A percentile compares a stretch with the other conserved stretches of the same genome.
Evolutionary conservation across 2,113 vertebrate species (phyloP).

Genomic region (Neogale vison): DNA sequence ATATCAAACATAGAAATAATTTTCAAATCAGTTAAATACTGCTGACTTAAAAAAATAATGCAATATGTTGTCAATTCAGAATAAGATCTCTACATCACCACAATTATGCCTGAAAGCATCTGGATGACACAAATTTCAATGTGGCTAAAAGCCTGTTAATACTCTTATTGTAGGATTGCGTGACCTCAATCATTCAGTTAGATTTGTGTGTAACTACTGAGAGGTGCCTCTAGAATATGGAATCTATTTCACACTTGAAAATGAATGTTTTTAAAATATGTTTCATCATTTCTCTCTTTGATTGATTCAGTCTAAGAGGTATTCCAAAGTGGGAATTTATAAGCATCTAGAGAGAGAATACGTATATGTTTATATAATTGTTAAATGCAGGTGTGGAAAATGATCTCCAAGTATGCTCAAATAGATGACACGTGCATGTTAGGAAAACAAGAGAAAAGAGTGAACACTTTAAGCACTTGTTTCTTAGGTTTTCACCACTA

Average conservation of each 20-base stretch:
- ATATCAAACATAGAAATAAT: constrained; percentile 63
- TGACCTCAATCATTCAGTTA: constrained; percentile 5
- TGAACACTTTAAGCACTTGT: background rate
- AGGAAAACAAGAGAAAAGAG: background rate
- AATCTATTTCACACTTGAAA: constrained; percentile 45
- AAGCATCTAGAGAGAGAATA: background rate
- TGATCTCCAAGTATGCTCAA: background rate
- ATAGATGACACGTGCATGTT: background rate
- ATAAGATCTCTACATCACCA: background rate
- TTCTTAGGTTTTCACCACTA: background rate
- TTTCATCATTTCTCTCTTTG: background rate
- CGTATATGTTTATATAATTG: background rate
- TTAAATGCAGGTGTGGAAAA: background rate
- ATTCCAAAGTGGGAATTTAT: background rate
- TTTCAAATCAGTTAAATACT: constrained; percentile 58
- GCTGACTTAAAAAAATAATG: constrained; percentile 45
- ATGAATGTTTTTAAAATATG: background rate
- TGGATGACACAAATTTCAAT: constrained; percentile 39
- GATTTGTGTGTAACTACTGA: background rate
- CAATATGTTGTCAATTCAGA: background rate
- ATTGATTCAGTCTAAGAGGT: background rate
- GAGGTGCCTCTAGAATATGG: background rate
- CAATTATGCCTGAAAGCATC: constrained; percentile 35
- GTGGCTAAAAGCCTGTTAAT: constrained; percentile 33
- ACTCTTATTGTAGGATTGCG: background rate